These are phyloP conservation scores for Brachionus asplanchnoidis DNA, from an alignment of 1,140 invertebrate species.

Conservation along the genomic window DNA sequence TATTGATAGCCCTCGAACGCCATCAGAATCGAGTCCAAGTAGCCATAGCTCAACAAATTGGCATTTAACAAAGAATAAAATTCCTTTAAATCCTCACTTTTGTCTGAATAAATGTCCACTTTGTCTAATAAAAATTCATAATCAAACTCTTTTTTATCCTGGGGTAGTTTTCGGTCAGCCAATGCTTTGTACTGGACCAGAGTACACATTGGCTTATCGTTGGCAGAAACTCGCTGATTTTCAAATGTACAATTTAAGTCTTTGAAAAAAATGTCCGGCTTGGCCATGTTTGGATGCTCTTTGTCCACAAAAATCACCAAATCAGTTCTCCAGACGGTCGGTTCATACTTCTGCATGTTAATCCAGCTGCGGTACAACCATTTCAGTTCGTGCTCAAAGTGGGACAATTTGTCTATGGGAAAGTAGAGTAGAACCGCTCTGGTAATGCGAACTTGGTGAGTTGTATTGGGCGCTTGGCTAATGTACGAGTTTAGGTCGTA, in stretches of 20 bases:
- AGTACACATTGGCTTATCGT: constrained; percentile 28
- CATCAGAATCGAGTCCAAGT: constrained; percentile 39
- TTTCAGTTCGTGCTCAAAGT: constrained; percentile 10
- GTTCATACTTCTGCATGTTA: constrained; percentile 37
- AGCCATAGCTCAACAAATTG: neutral
- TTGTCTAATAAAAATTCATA: neutral
- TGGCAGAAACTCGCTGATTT: neutral
- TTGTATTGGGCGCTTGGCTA: neutral
- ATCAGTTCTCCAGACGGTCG: neutral
- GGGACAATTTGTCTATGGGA: neutral
- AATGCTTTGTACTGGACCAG: constrained; percentile 5
- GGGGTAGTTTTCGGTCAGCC: neutral
- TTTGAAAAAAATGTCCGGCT: neutral
- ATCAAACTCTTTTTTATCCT: neutral
- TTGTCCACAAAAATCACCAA: constrained; percentile 28
- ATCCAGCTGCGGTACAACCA: constrained; percentile 39
- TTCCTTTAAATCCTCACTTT: neutral
- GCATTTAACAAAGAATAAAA: constrained; percentile 4
- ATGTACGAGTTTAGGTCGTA: neutral
- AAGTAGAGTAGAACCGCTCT: constrained; percentile 13
- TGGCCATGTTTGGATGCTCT: neutral
- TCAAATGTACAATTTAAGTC: constrained; percentile 18
- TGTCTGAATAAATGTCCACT: neutral
- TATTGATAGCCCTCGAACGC: constrained; percentile 33
- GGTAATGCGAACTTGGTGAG: neutral